Percentiles rank a stretch among this genome's conserved stretches.
These are phyloP conservation scores for Zaprionus davidi DNA, from an alignment of 1,140 invertebrate species.

Conservation along the genomic window DNA sequence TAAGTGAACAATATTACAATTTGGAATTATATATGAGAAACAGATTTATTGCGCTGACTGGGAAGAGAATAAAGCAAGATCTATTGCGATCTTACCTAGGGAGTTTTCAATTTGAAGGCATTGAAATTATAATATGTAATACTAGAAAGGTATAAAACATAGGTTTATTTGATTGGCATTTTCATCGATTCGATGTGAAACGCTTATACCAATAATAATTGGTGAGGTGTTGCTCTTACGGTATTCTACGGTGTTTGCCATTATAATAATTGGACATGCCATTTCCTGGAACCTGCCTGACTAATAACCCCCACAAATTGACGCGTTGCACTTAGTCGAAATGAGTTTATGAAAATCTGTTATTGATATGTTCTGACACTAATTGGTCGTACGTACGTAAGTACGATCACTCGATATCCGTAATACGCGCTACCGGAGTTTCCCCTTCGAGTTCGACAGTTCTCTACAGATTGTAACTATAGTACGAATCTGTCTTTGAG, in stretches of 20 bases:
- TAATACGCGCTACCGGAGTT: constrained; percentile 5
- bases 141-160: background rate
- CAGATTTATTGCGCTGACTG: too few relatives aligned
- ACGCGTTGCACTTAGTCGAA: background rate
- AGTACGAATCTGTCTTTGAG: constrained; percentile 32
- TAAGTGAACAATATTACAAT: too few relatives aligned
- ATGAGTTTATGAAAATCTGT: constrained; percentile 4
- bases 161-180: constrained; percentile 2
- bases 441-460: constrained; percentile 15
- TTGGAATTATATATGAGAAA: too few relatives aligned
- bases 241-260: background rate
- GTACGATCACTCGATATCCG: constrained; percentile 1
- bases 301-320: background rate
- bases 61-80: background rate
- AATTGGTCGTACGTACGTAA: constrained; percentile 32
- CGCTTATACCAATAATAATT: background rate
- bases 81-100: background rate
- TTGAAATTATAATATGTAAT: too few relatives aligned
- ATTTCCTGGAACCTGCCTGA: background rate
- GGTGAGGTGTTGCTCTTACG: background rate
- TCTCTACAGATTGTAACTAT: constrained; percentile 9
- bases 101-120: background rate
- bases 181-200: constrained; percentile 2
- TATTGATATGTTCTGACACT: constrained; percentile 28
- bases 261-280: constrained; percentile 2